Percentiles rank a stretch among this genome's conserved stretches.
Evolutionary conservation across 30 jellyfish, hydroid and myxozoan species (phyloP).

Genomic region (Nemopilema nomurai): DNA sequence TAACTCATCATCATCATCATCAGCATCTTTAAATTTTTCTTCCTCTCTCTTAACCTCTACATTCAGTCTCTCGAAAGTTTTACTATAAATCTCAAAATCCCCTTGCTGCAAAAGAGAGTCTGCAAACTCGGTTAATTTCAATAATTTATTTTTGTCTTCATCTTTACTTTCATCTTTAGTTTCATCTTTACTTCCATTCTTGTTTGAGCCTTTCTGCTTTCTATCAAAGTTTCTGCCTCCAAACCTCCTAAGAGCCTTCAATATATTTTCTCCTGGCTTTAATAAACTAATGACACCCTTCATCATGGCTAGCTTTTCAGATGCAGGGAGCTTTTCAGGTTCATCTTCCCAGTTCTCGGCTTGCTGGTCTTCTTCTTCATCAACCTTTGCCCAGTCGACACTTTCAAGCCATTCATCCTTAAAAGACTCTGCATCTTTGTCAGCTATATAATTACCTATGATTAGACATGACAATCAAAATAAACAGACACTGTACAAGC

Average conservation of each 20-base stretch:
- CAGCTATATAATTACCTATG: constrained; percentile 80
- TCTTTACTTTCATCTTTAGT: constrained; percentile 13
- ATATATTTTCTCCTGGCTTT: constrained; percentile 93
- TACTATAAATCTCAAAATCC: constrained; percentile 87
- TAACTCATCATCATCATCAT: constrained; percentile 81
- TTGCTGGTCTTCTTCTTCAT: constrained; percentile 6
- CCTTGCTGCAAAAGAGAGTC: constrained; percentile 85
- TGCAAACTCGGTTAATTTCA: constrained; percentile 90
- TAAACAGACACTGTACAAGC: too few species aligned
- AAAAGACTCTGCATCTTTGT: constrained; percentile 70
- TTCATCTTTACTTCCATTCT: too few species aligned
- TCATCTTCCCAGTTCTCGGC: constrained; percentile 38
- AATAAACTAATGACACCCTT: constrained; percentile 58
- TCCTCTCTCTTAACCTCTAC: constrained; percentile 50
- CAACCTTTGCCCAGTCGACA: constrained; percentile 90
- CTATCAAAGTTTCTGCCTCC: constrained; percentile 80
- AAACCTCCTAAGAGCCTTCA: constrained; percentile 80
- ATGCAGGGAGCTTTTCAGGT: constrained; percentile 24
- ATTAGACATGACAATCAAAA: not conserved
- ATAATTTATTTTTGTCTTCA: constrained; percentile 62
- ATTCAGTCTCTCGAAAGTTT: constrained; percentile 80
- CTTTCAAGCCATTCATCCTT: constrained; percentile 97
- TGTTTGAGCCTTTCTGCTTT: constrained; percentile 27
- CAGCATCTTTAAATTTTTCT: constrained; percentile 61
- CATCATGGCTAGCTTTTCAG: constrained; percentile 53